phyloP scores from a whole-genome alignment of 2,113 vertebrate species.

The Illadopsis cleaveri region DNA sequence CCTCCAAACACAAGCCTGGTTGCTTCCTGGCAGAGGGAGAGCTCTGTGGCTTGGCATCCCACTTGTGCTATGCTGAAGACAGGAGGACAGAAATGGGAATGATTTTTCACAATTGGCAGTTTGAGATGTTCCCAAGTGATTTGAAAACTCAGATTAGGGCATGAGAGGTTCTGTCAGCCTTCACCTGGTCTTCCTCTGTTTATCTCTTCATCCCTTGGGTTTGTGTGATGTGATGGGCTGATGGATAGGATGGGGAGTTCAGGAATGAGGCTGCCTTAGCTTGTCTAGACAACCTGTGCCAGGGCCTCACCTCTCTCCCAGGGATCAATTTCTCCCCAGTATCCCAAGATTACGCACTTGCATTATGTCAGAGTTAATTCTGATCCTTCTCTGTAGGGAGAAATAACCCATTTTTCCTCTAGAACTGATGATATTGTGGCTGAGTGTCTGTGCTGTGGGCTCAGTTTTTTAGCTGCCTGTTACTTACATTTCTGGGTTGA shows the following conservation, averaged over 20 bases:
- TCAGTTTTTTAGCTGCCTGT: neutral
- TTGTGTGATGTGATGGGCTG: neutral
- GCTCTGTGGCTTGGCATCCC: neutral
- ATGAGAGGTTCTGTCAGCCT: neutral
- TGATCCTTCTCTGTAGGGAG: neutral
- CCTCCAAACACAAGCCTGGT: neutral
- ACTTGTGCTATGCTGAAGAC: neutral
- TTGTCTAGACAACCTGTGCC: neutral
- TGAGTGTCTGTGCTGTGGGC: neutral
- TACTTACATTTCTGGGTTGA: neutral
- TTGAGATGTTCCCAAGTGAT: neutral
- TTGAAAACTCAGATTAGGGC: neutral
- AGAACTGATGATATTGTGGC: neutral
- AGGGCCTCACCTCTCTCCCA: neutral
- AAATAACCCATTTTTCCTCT: neutral
- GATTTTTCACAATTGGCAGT: neutral
- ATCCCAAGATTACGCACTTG: neutral
- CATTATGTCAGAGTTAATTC: neutral
- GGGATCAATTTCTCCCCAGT: neutral
- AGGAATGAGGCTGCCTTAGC: neutral
- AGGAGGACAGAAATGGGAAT: neutral
- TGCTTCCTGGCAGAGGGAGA: neutral
- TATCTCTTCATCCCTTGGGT: neutral
- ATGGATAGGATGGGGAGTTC: neutral
- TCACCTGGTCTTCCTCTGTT: neutral